Evolutionary conservation across 2,113 vertebrate species (phyloP).

Genomic region (Guaruba guarouba): DNA sequence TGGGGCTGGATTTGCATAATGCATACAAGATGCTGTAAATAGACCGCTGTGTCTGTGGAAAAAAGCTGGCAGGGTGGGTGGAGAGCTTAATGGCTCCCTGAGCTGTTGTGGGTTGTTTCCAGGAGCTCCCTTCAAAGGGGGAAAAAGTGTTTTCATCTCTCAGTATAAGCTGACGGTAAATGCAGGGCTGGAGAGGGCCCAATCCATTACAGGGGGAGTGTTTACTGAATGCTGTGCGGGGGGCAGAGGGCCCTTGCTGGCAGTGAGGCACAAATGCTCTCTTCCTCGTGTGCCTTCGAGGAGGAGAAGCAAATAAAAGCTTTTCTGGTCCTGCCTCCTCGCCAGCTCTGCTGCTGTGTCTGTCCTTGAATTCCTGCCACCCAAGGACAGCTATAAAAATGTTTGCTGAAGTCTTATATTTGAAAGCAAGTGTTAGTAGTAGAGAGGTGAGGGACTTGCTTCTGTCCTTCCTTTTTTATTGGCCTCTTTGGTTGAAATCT

Average conservation of each 20-base stretch:
- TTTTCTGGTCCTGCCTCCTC: neutral
- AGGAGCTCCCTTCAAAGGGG: slow-evolving; percentile 42
- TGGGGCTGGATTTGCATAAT: neutral
- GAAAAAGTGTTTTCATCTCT: slow-evolving; percentile 43
- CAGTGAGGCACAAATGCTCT: neutral
- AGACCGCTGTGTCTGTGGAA: neutral
- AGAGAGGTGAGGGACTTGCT: neutral
- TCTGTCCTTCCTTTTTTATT: neutral
- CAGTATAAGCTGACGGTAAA: slow-evolving; percentile 18
- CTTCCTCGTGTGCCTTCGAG: neutral
- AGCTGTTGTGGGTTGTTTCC: slow-evolving; percentile 22
- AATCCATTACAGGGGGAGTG: neutral
- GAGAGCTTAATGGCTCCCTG: neutral
- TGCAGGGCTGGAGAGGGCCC: neutral
- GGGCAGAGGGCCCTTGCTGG: neutral
- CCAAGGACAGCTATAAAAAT: slow-evolving; percentile 13
- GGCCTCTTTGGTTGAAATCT: neutral
- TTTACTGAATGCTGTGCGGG: neutral
- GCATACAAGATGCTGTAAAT: neutral
- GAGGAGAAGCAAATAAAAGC: slow-evolving; percentile 14
- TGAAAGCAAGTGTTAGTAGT: neutral
- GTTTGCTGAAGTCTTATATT: neutral
- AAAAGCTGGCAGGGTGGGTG: neutral
- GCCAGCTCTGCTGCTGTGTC: neutral
- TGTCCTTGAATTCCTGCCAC: neutral